Conservation (phyloP, 2,888 invertebrate genomes). For the Pseudanteris insignis region DNA sequence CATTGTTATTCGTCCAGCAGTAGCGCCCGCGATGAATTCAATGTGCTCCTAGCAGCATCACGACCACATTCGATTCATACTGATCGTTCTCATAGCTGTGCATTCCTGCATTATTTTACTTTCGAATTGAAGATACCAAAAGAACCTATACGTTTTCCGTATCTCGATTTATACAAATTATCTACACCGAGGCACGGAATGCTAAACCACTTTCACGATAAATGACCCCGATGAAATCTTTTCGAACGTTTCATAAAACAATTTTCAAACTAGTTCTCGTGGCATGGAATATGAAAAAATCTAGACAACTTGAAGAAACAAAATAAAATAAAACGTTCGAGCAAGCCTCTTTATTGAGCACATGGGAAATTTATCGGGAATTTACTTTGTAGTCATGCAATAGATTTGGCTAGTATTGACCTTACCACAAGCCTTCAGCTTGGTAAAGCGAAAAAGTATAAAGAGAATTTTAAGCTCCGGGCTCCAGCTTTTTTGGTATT, state of each 20-base stretch:
- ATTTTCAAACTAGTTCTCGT: too few species aligned
- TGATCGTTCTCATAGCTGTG: slow-evolving; percentile 42
- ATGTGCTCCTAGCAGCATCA: slow-evolving; percentile 48
- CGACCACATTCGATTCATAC: slow-evolving; percentile 49
- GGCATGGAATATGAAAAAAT: too few species aligned
- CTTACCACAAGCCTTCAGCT: too few species aligned
- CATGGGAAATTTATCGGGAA: too few species aligned
- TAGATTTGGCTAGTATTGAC: too few species aligned
- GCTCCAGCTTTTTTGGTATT: too few species aligned
- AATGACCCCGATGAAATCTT: neutral
- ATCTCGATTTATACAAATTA: slow-evolving; percentile 2
- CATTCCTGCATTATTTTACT: slow-evolving; percentile 26
- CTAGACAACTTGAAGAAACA: too few species aligned
- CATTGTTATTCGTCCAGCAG: slow-evolving; percentile 5
- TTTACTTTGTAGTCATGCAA: too few species aligned
- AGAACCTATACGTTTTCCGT: slow-evolving; percentile 2
- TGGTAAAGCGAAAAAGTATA: too few species aligned
- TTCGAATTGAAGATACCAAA: slow-evolving; percentile 10
- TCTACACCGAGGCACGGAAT: neutral
- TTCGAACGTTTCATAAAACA: neutral
- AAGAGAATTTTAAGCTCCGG: too few species aligned
- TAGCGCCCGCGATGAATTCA: slow-evolving; percentile 50
- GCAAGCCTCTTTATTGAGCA: too few species aligned
- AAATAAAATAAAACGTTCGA: too few species aligned
- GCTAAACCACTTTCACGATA: neutral